Evolutionary conservation across 2,113 vertebrate species (phyloP).

Genomic region (Nyctereutes procyonoides): DNA sequence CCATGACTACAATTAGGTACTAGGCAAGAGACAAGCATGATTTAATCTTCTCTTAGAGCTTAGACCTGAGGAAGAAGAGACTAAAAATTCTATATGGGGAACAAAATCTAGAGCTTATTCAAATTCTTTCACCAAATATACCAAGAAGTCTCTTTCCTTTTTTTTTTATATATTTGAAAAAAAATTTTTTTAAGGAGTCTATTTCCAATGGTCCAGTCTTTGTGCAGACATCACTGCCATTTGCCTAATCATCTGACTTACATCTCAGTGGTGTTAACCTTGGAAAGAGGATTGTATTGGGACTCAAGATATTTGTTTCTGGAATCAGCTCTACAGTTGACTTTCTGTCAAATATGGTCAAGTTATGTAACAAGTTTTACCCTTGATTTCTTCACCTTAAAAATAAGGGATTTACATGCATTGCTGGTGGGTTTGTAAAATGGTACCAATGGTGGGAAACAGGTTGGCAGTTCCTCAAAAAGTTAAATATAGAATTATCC

Average conservation of each 20-base stretch:
- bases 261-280: neutral
- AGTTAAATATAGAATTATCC: neutral
- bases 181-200: neutral
- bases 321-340: neutral
- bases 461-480: neutral
- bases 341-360: neutral
- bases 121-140: neutral
- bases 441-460: neutral
- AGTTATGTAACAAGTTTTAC: neutral
- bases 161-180: too few relatives aligned
- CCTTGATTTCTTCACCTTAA: neutral
- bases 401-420: neutral
- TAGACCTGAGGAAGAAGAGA: neutral
- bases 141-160: neutral
- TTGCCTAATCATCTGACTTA: neutral
- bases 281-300: neutral
- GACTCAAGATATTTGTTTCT: neutral
- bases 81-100: neutral
- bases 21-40: neutral
- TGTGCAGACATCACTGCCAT: neutral
- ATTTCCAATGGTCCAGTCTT: neutral
- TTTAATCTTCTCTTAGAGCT: neutral
- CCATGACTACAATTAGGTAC: neutral
- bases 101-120: neutral
- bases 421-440: neutral